A percentile compares a stretch with the other conserved stretches of the same genome.
Conservation (phyloP, 1,140 invertebrate species). For the roundworm (Caenorhabditis elegans) region WBcel235 BX284604.4:6956501-6957000, state of each 20-base stretch:
- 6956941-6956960: conserved; percentile 16
- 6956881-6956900: conserved; percentile 32
- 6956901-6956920: conserved; percentile 24
- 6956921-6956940: background rate
- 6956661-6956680: too few relatives aligned
- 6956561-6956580: too few relatives aligned
- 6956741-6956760: background rate
- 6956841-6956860: conserved; percentile 25
- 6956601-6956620: too few relatives aligned
- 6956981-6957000: conserved; percentile 18
- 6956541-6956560: too few relatives aligned
- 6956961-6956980: background rate
- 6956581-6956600: too few relatives aligned
- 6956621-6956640: too few relatives aligned
- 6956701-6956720: too few relatives aligned
- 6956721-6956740: too few relatives aligned
- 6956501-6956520: too few relatives aligned
- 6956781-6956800: background rate
- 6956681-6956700: too few relatives aligned
- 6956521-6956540: too few relatives aligned
- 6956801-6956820: background rate
- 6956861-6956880: conserved; percentile 6
- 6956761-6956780: background rate
- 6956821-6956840: conserved; percentile 5
- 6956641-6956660: too few relatives aligned